Conservation (phyloP, 2,888 invertebrate genomes). For the Arctia plantaginis region DNA sequence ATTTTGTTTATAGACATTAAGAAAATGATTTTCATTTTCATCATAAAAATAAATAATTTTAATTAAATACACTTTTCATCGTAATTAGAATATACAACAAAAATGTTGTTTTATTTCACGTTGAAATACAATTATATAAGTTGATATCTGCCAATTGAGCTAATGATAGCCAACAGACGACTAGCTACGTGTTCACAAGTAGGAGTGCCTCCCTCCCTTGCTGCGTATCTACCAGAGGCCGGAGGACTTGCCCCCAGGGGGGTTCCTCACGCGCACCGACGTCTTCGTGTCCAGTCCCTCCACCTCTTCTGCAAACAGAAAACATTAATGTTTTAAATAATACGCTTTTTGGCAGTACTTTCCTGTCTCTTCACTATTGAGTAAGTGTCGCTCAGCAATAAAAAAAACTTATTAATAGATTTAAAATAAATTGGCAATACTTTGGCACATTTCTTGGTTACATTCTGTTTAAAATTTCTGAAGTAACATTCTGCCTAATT, state of each 20-base stretch:
- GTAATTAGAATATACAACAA: not conserved
- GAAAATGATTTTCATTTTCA: not conserved
- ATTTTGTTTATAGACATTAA: not conserved
- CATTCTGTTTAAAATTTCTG: too few species aligned
- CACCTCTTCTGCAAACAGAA: slow-evolving; percentile 89
- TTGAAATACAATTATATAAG: not conserved
- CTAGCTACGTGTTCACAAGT: slow-evolving; percentile 52
- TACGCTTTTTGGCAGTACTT: not conserved
- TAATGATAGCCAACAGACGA: not conserved
- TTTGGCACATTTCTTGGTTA: too few species aligned
- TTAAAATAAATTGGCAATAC: too few species aligned
- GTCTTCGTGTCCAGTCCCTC: slow-evolving; percentile 91
- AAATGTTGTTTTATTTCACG: not conserved
- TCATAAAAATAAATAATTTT: not conserved
- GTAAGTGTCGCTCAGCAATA: not conserved
- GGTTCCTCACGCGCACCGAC: slow-evolving; percentile 94
- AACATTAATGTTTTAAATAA: not conserved
- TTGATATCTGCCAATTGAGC: not conserved
- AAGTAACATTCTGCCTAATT: too few species aligned
- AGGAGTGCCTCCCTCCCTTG: slow-evolving; percentile 29
- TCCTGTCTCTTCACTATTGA: not conserved
- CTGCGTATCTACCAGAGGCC: slow-evolving; percentile 90
- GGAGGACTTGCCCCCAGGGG: slow-evolving; percentile 96
- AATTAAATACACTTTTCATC: not conserved
- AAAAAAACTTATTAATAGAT: too few species aligned